Evolutionary conservation across 1,140 invertebrate species (phyloP).

Genomic region (Melipona quadrifasciata): DNA sequence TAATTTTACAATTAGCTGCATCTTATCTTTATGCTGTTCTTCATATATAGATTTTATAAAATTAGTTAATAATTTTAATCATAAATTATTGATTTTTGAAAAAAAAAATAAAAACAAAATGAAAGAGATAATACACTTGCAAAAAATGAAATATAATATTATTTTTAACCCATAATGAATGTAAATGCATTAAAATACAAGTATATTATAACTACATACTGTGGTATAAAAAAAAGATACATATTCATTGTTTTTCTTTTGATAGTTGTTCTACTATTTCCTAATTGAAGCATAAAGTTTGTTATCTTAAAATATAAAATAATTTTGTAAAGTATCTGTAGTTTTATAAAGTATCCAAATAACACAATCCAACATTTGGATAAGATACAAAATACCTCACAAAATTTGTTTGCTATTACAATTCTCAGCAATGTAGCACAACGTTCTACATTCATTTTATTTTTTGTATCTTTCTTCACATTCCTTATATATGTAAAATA

Average conservation of each 20-base stretch:
- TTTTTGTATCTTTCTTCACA: conserved; percentile 81
- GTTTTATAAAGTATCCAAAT: not conserved
- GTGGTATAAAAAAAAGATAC: not conserved
- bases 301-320: conserved; percentile 39
- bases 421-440: conserved; percentile 89
- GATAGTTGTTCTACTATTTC: conserved; percentile 74
- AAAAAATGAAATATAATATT: not conserved
- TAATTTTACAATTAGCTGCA: too few relatives aligned
- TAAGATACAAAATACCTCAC: conserved; percentile 88
- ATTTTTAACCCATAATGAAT: not conserved
- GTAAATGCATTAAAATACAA: too few relatives aligned
- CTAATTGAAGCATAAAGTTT: conserved; percentile 71
- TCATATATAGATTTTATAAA: too few relatives aligned
- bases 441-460: conserved; percentile 86
- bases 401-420: conserved; percentile 89
- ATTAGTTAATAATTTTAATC: too few relatives aligned
- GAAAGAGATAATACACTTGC: too few relatives aligned
- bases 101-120: too few relatives aligned
- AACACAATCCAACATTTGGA: conserved; percentile 84
- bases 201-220: not conserved
- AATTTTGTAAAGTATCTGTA: not conserved
- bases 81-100: too few relatives aligned
- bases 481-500: conserved; percentile 82
- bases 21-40: too few relatives aligned
- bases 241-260: conserved; percentile 1